Percentiles rank a stretch among this genome's conserved stretches.
Conservation (phyloP, 2,888 invertebrate species). For the Oscheius sp. region DNA sequence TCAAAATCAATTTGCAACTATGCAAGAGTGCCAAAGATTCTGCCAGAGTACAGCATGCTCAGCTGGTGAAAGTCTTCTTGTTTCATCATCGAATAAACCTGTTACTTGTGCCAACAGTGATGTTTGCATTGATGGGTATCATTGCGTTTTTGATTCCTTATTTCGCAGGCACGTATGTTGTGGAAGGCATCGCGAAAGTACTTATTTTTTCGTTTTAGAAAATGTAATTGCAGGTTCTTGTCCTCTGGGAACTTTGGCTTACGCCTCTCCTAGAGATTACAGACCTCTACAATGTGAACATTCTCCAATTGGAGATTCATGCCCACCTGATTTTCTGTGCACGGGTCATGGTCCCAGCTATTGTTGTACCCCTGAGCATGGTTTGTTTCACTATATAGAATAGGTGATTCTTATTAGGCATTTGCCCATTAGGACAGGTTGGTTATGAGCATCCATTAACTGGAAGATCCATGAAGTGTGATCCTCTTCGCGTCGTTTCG, state of each 20-base stretch:
- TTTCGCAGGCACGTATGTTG: constrained; percentile 52
- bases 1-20: constrained; percentile 46
- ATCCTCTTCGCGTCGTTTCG: constrained; percentile 37
- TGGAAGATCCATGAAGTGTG: constrained; percentile 48
- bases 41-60: constrained; percentile 51
- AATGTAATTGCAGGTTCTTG: constrained; percentile 42
- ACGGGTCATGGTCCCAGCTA: constrained; percentile 43
- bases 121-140: constrained; percentile 43
- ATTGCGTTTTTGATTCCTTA: constrained; percentile 48
- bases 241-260: constrained; percentile 45
- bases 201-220: neutral
- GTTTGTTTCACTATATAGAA: constrained; percentile 27
- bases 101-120: constrained; percentile 31
- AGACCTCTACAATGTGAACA: constrained; percentile 40
- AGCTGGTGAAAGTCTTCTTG: constrained; percentile 40
- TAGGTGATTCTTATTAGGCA: constrained; percentile 28
- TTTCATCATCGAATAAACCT: constrained; percentile 43
- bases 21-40: constrained; percentile 43
- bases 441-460: constrained; percentile 45
- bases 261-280: constrained; percentile 34
- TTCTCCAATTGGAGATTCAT: constrained; percentile 35
- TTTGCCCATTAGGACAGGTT: constrained; percentile 47
- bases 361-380: constrained; percentile 48
- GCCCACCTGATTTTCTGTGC: constrained; percentile 47
- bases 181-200: constrained; percentile 32